Base-by-base conservation (phyloP, 2,113 vertebrate species). In the Notothenia coriiceps region DNA sequence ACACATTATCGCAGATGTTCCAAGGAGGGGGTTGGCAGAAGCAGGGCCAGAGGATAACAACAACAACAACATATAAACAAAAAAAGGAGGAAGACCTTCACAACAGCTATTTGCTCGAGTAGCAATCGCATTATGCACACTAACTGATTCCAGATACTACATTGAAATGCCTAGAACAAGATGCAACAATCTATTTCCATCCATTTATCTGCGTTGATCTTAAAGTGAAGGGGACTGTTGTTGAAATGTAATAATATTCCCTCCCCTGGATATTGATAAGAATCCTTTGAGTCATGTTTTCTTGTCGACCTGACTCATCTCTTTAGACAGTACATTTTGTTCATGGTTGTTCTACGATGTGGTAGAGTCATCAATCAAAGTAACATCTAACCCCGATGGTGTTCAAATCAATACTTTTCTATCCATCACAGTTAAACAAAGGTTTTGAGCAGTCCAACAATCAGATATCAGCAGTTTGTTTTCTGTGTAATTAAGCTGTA, bases 1-100 rank as follows among this genome's bases (percentile, higher is more conserved):
- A 70, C 44, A 75, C 72, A 35, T 79, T 86, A 69, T 60, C 88
- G 84, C 91, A 90, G 88, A 91, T 93, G 91, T 93, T 84, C 76
- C 84, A 77, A 61, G 52, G 63, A 88, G 88, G 84, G 85, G 84
- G 86, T 50, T 86, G 83, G 64, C 25, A 56, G 67, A 66, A 87
- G 68, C 64, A 71, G 40, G 66, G 74, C 75, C 74, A 66, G 66
- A 82, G 77, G 29, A 29, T 29, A 29, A 29, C 29, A 29, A 29
- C 29, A 29, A 29, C 56, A 40, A 40, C 35, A 40, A 40, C 35
- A 82, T 11, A 65, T 70, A 46, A 22, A 62, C 12, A 35, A 40
- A 47, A 8, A 49, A 83, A 56, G 68, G 25, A 70, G 74, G 40
- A 70, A 55, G 64, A 79, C 67, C 65, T 51, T 60, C 43, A 20